These are phyloP conservation scores for Xiphydria camelus DNA, from an alignment of 2,888 invertebrate genomes.

Conservation along the genomic window DNA sequence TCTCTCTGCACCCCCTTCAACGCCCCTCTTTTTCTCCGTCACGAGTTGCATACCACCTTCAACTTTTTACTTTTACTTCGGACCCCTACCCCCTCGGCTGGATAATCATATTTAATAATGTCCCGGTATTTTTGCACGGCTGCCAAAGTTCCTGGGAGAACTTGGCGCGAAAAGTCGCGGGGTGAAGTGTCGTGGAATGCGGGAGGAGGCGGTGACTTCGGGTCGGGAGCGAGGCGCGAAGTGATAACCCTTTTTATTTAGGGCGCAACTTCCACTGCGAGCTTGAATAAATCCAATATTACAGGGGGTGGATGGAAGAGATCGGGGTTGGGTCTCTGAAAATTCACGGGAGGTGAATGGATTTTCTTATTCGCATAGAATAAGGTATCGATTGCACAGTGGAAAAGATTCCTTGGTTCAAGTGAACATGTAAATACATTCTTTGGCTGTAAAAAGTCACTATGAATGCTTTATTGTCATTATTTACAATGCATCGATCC, in stretches of 20 bases:
- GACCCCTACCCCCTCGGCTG: constrained; percentile 10
- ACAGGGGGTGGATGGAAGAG: constrained; percentile 27
- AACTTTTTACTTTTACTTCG: constrained; percentile 38
- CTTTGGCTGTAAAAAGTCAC: too few species aligned
- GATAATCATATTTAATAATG: constrained; percentile 56
- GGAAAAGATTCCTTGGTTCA: too few species aligned
- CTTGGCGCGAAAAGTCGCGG: constrained; percentile 35
- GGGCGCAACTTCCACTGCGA: constrained; percentile 43
- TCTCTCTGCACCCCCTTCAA: constrained; percentile 17
- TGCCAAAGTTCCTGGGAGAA: constrained; percentile 45
- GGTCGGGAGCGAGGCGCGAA: constrained; percentile 21
- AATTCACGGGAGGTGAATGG: constrained; percentile 12
- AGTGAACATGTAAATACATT: too few species aligned
- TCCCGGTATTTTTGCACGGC: constrained; percentile 50
- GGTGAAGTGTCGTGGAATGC: constrained; percentile 12
- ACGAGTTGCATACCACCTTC: constrained; percentile 17
- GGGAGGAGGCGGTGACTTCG: constrained; percentile 12
- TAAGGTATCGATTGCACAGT: too few species aligned
- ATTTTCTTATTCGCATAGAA: too few species aligned
- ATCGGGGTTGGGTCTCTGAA: constrained; percentile 13
- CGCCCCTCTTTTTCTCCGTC: constrained; percentile 23
- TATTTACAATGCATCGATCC: too few species aligned
- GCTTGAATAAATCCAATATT: constrained; percentile 55
- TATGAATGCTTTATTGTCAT: too few species aligned
- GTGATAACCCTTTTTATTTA: constrained; percentile 58